phyloP scores from a whole-genome alignment of 2,797 vertebrate species.

The Strix occidentalis region DNA sequence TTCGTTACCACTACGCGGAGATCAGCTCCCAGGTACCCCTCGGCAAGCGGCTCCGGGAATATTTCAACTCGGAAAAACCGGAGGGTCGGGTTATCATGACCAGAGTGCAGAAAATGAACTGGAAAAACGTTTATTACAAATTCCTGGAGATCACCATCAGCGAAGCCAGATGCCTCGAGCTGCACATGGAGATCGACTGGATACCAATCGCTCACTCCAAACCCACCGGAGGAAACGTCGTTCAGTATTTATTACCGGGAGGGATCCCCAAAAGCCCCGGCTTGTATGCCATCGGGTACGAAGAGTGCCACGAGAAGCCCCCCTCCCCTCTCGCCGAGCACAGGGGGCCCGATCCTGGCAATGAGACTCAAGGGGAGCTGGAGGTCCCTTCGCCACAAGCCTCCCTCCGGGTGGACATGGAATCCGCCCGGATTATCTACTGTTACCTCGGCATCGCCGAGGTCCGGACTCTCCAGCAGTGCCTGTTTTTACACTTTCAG shows the following conservation, averaged over 20 bases:
- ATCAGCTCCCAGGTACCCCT: slow-evolving; percentile 98
- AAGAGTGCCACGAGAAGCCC: slow-evolving; percentile 77
- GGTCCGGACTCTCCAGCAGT: slow-evolving; percentile 94
- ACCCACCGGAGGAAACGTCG: slow-evolving; percentile 82
- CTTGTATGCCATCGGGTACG: slow-evolving; percentile 92
- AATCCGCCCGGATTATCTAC: slow-evolving; percentile 85
- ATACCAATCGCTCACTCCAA: slow-evolving; percentile 90
- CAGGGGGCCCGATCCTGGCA: slow-evolving; percentile 34
- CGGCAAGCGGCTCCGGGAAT: slow-evolving; percentile 93
- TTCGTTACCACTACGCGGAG: slow-evolving; percentile 95
- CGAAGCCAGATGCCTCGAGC: slow-evolving; percentile 92
- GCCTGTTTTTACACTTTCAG: slow-evolving; percentile 95
- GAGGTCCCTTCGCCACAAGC: slow-evolving; percentile 72
- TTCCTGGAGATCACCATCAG: slow-evolving; percentile 98
- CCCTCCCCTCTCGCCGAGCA: slow-evolving; percentile 59
- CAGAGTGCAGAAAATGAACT: slow-evolving; percentile 99
- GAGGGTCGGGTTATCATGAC: slow-evolving; percentile 95
- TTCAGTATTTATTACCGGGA: slow-evolving; percentile 92
- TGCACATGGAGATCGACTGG: slow-evolving; percentile 98
- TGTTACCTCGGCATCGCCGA: slow-evolving; percentile 96
- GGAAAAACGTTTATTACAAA: slow-evolving; percentile 98
- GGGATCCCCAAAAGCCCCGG: slow-evolving; percentile 95
- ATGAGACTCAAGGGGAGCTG: slow-evolving; percentile 68
- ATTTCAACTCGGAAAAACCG: slow-evolving; percentile 96
- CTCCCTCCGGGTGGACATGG: slow-evolving; percentile 71